These are phyloP conservation scores for Archaeoteleia sp. DNA, from an alignment of 2,888 invertebrate genomes.

Conservation along the genomic window DNA sequence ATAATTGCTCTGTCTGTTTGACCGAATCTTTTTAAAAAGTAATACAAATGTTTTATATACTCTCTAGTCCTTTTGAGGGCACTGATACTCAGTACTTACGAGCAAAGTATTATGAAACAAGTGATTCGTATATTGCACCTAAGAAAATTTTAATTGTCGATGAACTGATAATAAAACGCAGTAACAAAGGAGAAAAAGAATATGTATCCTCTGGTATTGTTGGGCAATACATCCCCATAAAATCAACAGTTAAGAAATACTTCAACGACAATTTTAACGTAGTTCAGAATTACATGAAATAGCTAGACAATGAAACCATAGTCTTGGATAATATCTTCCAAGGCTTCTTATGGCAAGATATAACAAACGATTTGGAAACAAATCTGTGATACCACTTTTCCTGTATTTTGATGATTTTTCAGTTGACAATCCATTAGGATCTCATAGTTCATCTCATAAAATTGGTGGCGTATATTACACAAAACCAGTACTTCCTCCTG, in stretches of 20 bases:
- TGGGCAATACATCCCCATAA: constrained; percentile 15
- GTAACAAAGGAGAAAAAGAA: not conserved
- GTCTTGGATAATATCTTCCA: constrained; percentile 23
- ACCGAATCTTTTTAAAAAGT: too few species aligned
- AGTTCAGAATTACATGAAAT: constrained; percentile 1
- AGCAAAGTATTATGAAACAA: constrained; percentile 13
- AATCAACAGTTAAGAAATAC: constrained; percentile 7
- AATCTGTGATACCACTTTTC: constrained; percentile 15
- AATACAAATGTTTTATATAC: not conserved
- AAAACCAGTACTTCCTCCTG: constrained; percentile 11
- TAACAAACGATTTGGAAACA: constrained; percentile 13
- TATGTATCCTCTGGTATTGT: too few species aligned
- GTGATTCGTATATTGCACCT: constrained; percentile 9
- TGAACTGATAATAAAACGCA: constrained; percentile 4
- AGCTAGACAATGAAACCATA: not conserved
- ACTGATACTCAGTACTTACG: constrained; percentile 1
- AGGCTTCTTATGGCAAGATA: constrained; percentile 21
- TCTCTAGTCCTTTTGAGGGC: not conserved
- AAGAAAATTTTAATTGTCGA: constrained; percentile 11
- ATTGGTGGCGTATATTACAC: constrained; percentile 25
- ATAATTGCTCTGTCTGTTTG: too few species aligned
- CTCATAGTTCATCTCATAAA: constrained; percentile 15
- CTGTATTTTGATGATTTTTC: constrained; percentile 29
- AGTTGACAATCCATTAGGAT: constrained; percentile 19
- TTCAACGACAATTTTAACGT: constrained; percentile 19